Base-by-base conservation (phyloP, 2,888 invertebrate genomes). In the Cantharis rustica region DNA sequence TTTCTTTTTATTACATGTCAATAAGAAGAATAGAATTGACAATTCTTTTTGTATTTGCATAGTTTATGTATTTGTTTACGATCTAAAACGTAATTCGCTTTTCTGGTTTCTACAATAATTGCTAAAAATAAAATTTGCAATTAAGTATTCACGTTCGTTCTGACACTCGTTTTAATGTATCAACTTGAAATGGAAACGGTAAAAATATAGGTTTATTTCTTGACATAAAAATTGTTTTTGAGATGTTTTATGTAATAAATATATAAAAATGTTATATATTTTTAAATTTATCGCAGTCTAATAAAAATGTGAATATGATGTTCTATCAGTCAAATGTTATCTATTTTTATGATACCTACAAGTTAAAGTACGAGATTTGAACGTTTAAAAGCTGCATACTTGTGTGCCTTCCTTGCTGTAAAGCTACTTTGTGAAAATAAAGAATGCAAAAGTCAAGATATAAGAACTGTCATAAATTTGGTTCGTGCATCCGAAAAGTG, bases 381-480 rank as follows among this genome's bases (percentile, higher is more conserved):
- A n/a, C 47, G 47, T 47, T n/a, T 47, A 47, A 47, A 47, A 47
- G 47, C 47, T 47, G 47, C 47, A 47, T 17, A 71, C 61, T 73
- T 69, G 61, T 63, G 73, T 61, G 61, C 61, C 26, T 61, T 31
- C 68, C 15, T 20, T 26, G 68, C 68, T 68, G 27, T 69, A 69
- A 31, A 73, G 73, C 69, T 26, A 63, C 62, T 69, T 62, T 69
- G 62, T 47, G 31, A 61, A 73, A 68, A 68, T 17, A 69, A 73
- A 73, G 31, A 68, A 74, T 70, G 69, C 64, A 75, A 71, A 71
- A 71, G 20, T 71, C 20, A 16, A 26, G 61, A 31, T 47, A 74
- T 27, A 74, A 77, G 63, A 77, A 68, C 70, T 63, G 61, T 64
- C 71, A 77, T 77, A 77, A 77, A 77, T 77, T 77, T 20, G 20